Percentiles rank a stretch among this genome's conserved stretches.
These are phyloP conservation scores for Chorisops tibialis DNA, from an alignment of 2,888 invertebrate species.

Conservation along the genomic window DNA sequence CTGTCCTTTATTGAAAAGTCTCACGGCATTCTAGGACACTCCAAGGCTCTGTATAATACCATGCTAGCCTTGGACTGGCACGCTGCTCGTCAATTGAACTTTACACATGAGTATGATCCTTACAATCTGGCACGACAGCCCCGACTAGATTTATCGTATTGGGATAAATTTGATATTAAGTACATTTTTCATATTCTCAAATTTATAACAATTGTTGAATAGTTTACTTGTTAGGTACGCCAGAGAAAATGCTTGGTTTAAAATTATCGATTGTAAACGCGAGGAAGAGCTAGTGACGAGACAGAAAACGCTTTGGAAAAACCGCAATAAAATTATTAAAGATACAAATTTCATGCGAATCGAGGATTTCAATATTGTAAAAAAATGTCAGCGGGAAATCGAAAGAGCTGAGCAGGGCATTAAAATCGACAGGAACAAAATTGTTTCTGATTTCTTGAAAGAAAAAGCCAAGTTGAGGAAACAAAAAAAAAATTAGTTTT, in stretches of 20 bases:
- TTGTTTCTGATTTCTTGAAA: constrained; percentile 20
- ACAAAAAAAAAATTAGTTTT: constrained; percentile 5
- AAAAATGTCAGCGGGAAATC: constrained; percentile 23
- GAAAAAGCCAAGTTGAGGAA: constrained; percentile 14
- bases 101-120: constrained; percentile 43
- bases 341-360: constrained; percentile 13
- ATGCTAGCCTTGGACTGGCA: constrained; percentile 43
- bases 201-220: not conserved
- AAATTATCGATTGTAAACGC: constrained; percentile 8
- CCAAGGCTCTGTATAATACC: constrained; percentile 45
- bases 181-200: constrained; percentile 1
- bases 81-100: constrained; percentile 41
- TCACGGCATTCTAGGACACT: constrained; percentile 48
- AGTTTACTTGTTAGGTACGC: constrained; percentile 13
- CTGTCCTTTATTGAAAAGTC: constrained; percentile 43
- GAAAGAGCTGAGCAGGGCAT: constrained; percentile 9
- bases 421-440: constrained; percentile 12
- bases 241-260: constrained; percentile 8
- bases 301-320: constrained; percentile 25
- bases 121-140: constrained; percentile 45
- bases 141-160: constrained; percentile 26
- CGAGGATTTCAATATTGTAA: constrained; percentile 25
- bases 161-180: constrained; percentile 25
- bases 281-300: constrained; percentile 1
- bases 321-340: constrained; percentile 24